Evolutionary conservation across 2,797 vertebrate species (phyloP), one percentile per base, ranked within the genome.

Genomic region (Coregonus sp.): DNA sequence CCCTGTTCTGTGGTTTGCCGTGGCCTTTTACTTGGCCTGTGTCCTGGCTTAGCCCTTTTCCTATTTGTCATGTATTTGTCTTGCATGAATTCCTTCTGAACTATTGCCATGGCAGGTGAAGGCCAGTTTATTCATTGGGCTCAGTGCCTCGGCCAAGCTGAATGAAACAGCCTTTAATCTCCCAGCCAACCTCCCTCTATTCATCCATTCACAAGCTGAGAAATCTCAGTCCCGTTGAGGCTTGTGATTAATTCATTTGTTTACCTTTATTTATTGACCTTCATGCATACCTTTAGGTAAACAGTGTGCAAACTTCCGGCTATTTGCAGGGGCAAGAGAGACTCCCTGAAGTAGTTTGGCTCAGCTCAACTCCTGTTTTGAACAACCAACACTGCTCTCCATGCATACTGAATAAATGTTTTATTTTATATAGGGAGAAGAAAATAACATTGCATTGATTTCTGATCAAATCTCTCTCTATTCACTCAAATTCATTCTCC

Each of bases 271-370:
- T 35, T 35, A 67, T 67, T 67, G 66, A 72, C 70, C 20, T 5
- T 31, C 15, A 54, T 54, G 59, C 59, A 63, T 31, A 50, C 61
- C 52, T 75, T 75, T 47, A 70, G 61, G 47, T 72, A 79, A 78
- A 81, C 80, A 73, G 29, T 31, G 76, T 61, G 31, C 31, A 73
- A 67, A 84, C 74, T 80, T 67, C 61, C 15, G 76, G 69, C 85
- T 77, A 84, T 85, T 79, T 86, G 75, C 81, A 77, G 75, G 59
- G 80, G 75, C 61, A 67, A 74, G 68, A 83, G 72, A 78, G 68
- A 70, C 74, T 74, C 73, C 52, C 70, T 35, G 75, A 84, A 82
- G 73, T 83, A 81, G 81, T 74, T 83, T 59, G 50, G 72, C 63
- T 75, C 47, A 37, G 70, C 80, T 76, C 75, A 65, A 69, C 15